Evolutionary conservation across 2,888 invertebrate genomes (phyloP).

Genomic region (Ceriagrion tenellum): DNA sequence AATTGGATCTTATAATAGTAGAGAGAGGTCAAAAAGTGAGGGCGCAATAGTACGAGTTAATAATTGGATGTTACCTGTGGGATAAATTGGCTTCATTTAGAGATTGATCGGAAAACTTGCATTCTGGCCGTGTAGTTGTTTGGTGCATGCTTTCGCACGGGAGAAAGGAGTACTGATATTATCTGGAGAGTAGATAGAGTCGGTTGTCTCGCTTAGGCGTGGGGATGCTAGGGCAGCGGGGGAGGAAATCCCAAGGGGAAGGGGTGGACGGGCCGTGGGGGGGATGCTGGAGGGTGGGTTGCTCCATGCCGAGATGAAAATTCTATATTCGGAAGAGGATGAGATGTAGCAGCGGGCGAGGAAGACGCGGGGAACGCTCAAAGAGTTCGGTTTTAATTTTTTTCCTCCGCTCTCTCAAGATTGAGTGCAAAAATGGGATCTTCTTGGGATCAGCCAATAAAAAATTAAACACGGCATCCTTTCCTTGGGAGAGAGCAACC

Average conservation of each 20-base stretch:
- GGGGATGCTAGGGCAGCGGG: background rate
- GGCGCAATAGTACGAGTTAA: too few species aligned
- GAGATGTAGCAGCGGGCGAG: background rate
- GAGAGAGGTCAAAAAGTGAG: too few species aligned
- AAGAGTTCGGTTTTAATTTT: background rate
- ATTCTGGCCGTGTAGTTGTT: background rate
- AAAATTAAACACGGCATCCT: conserved; percentile 27
- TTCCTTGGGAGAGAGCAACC: background rate
- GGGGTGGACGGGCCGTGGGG: background rate
- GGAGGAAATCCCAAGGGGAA: background rate
- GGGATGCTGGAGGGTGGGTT: background rate
- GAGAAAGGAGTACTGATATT: background rate
- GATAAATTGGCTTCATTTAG: too few species aligned
- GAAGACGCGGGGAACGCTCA: background rate
- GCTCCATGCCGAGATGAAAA: conserved; percentile 24
- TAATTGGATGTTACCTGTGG: too few species aligned
- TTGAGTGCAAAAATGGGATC: background rate
- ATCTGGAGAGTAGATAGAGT: background rate
- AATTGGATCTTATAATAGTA: too few species aligned
- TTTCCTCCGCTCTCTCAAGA: background rate
- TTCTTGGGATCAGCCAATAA: conserved; percentile 33
- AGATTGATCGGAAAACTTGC: too few species aligned
- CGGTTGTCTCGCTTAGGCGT: background rate
- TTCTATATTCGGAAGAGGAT: conserved; percentile 2
- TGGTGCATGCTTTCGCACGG: background rate